These are phyloP conservation scores for Lycaon pictus DNA, from an alignment of 2,113 vertebrate species.

Conservation along the genomic window DNA sequence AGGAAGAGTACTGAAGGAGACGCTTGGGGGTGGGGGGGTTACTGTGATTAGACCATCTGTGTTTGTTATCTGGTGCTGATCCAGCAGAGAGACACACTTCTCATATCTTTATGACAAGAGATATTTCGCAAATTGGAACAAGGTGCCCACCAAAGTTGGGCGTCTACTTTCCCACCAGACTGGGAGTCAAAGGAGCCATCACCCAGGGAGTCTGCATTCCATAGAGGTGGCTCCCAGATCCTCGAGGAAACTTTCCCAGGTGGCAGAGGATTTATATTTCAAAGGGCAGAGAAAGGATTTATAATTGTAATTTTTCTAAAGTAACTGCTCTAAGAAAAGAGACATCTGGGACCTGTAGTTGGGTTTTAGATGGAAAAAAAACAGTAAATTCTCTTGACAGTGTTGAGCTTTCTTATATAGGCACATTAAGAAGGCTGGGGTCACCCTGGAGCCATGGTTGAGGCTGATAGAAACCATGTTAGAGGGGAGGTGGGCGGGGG, in stretches of 20 bases:
- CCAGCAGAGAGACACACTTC: neutral
- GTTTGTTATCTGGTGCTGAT: neutral
- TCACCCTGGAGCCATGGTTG: neutral
- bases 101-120: neutral
- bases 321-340: neutral
- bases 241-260: neutral
- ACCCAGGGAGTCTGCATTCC: neutral
- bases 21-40: accelerated
- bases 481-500: too few relatives aligned
- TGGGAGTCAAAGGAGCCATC: neutral
- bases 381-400: neutral
- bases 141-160: neutral
- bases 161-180: neutral
- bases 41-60: neutral
- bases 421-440: neutral
- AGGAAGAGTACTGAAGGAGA: neutral
- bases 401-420: neutral
- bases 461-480: neutral
- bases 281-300: neutral
- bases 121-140: neutral
- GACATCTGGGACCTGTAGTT: neutral
- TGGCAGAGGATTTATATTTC: neutral
- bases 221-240: too few relatives aligned
- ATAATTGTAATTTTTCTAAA: neutral
- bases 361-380: neutral